A percentile compares a stretch with the other conserved stretches of the same genome.
Evolutionary conservation across 2,888 invertebrate species (phyloP).

Genomic region (Thyatira batis): DNA sequence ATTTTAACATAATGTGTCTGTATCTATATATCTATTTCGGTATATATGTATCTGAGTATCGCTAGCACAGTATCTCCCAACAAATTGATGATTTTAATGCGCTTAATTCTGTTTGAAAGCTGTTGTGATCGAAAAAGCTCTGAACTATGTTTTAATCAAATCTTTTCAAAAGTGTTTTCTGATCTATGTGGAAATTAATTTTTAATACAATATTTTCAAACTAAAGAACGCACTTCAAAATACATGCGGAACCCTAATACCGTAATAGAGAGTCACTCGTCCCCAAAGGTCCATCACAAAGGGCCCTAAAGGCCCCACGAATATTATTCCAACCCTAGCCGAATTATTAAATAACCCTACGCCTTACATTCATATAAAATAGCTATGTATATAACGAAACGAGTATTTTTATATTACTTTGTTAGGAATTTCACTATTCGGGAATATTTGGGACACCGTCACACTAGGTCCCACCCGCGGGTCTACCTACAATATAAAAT

Average conservation of each 20-base stretch:
- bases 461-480: neutral
- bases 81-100: no score
- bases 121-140: no score
- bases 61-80: no score
- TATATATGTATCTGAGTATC: no score
- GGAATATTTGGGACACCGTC: neutral
- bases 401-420: slow-evolving; percentile 54
- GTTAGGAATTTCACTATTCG: slow-evolving; percentile 29
- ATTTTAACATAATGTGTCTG: no score
- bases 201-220: neutral
- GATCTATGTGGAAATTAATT: no score
- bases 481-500: no score
- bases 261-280: neutral
- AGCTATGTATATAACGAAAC: slow-evolving; percentile 24
- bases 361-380: no score
- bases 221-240: neutral
- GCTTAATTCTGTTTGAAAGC: no score
- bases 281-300: slow-evolving; percentile 9
- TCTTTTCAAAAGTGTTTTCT: no score
- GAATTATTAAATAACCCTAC: slow-evolving; percentile 58
- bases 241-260: neutral
- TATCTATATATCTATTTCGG: no score
- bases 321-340: slow-evolving; percentile 60
- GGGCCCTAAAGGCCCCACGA: slow-evolving; percentile 22
- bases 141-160: no score